Evolutionary conservation across 2,113 vertebrate genomes (phyloP).

Genomic region (Phylloscopus trochiloides): DNA sequence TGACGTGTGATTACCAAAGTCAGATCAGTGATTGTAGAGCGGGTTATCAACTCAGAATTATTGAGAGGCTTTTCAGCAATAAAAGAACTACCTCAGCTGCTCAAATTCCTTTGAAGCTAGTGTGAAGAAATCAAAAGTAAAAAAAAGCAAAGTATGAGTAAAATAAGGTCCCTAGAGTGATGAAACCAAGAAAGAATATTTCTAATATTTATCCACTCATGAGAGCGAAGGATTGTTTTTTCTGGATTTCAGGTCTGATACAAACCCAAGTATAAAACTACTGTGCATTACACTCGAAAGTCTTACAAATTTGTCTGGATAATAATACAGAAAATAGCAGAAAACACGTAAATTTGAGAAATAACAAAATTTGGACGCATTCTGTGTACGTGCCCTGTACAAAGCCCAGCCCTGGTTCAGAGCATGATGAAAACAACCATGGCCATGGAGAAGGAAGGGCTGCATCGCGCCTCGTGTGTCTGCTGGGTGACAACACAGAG

Average conservation of each 20-base stretch:
- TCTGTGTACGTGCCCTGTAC: background rate
- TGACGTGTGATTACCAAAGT: slow-evolving; percentile 1
- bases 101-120: background rate
- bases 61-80: background rate
- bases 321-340: background rate
- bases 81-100: background rate
- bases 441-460: background rate
- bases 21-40: background rate
- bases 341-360: background rate
- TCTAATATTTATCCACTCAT: background rate
- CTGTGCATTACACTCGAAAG: background rate
- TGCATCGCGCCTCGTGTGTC: background rate
- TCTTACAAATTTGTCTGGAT: background rate
- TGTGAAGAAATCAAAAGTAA: background rate
- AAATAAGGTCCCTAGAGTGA: background rate
- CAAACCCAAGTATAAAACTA: background rate
- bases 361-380: background rate
- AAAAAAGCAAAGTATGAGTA: background rate
- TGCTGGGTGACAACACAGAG: background rate
- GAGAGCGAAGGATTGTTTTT: background rate
- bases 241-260: background rate
- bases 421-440: background rate
- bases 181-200: background rate
- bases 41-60: slow-evolving; percentile 32
- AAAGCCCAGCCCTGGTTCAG: background rate